Percentiles rank a stretch among this genome's conserved stretches.
Evolutionary conservation across 2,888 invertebrate genomes (phyloP).

Genomic region (Seladonia tumulorum): DNA sequence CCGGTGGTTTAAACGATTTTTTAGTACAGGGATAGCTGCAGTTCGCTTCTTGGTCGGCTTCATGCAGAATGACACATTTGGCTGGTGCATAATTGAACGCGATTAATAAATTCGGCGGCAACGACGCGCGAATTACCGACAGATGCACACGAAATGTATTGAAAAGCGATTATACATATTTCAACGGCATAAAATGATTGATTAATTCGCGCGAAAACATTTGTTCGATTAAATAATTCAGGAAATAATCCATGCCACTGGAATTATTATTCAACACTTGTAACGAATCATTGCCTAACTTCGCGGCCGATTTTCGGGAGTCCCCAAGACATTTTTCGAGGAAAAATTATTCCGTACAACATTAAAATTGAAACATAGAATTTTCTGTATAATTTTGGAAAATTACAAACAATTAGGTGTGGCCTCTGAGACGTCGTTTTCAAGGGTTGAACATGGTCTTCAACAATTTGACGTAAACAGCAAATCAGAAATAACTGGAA

Average conservation of each 20-base stretch:
- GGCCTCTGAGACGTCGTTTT: too few species aligned
- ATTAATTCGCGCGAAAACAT: background rate
- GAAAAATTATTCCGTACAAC: too few species aligned
- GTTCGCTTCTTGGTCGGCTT: background rate
- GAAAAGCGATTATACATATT: background rate
- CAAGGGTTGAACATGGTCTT: too few species aligned
- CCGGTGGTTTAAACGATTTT: background rate
- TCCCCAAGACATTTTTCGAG: too few species aligned
- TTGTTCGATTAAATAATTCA: background rate
- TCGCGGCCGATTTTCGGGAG: too few species aligned
- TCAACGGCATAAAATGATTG: background rate
- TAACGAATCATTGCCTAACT: too few species aligned
- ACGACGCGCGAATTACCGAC: background rate
- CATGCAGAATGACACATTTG: background rate
- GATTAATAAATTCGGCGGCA: background rate
- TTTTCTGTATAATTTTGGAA: too few species aligned
- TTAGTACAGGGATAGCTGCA: background rate
- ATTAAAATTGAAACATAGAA: too few species aligned
- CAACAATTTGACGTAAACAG: too few species aligned
- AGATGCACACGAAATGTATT: background rate
- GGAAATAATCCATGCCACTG: background rate
- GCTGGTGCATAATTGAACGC: background rate
- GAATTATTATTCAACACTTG: background rate
- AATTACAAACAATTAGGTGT: too few species aligned
- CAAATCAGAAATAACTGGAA: background rate